Base-by-base conservation (phyloP, 2,113 vertebrate genomes). In the Sciurus niger region DNA sequence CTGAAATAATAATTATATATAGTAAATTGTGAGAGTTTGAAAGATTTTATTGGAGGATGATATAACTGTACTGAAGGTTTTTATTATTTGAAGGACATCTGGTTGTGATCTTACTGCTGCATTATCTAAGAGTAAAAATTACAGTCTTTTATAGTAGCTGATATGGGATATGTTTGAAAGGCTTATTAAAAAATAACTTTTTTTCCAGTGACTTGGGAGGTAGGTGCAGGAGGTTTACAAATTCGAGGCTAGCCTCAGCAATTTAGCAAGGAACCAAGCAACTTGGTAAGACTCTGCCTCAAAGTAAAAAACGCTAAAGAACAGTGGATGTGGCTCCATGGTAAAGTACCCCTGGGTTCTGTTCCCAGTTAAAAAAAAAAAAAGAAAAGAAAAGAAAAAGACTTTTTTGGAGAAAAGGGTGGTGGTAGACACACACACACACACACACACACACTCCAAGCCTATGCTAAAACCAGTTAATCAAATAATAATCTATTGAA, bases 11-110 rank as follows among this genome's bases (percentile, higher is more conserved):
- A 96, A 70, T 90, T 74, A 94, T 94, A 97, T 95, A 40, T 82
- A 96, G 48, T 98, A 98, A 80, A 89, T 90, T 95, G 79, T 67
- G 48, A 96, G 89, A 90, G 72, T 94, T 97, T 96, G 95, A 97
- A 96, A 97, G 84, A 53, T 96, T 0, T n/a, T 55, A 53, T 70
- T 58, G 55, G 94, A 84, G 80, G 82, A 30, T 89, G 24, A 53
- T 30, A n/a, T 43, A 93, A 88, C 68, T 97, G 28, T 89, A 90
- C 72, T 78, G 84, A 94, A 43, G 12, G 5, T 97, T 98, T 98
- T 98, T 92, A 34, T 97, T 95, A 84, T 76, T 96, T 90, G 73
- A 96, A 34, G 46, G 51, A 30, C 7, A 28, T 48, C n/a, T 85
- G 8, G 0, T 43, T 48, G 16, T 60, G 65, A 73, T 16, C 43